A percentile compares a stretch with the other conserved stretches of the same genome.
Conservation (phyloP, 2,113 vertebrate genomes). For the Notarius lentiginosus region DNA sequence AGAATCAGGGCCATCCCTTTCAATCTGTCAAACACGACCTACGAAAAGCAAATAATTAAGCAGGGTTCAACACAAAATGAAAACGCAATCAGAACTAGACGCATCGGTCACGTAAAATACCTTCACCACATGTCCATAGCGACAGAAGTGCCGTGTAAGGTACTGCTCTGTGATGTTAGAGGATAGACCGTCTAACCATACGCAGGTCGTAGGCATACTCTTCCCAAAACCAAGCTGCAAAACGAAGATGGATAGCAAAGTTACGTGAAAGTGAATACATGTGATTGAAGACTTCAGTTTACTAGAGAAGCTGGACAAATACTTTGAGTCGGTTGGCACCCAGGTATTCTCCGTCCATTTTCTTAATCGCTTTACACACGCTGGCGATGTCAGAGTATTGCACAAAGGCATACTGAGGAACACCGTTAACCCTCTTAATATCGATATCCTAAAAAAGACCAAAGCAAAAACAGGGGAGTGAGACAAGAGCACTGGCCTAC, state of each 20-base stretch:
- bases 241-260: background rate
- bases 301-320: background rate
- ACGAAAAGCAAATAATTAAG: conserved; percentile 28
- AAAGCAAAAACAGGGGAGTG: background rate
- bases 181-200: conserved; percentile 96
- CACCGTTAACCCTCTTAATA: conserved; percentile 96
- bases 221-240: conserved; percentile 97
- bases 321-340: conserved; percentile 98
- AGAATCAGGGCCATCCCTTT: conserved; percentile 98
- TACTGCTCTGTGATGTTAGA: conserved; percentile 95
- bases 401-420: conserved; percentile 95
- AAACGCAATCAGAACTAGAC: background rate
- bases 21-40: conserved; percentile 97
- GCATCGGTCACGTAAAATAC: conserved; percentile 59
- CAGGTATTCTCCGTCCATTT: conserved; percentile 98
- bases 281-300: background rate
- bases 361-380: conserved; percentile 99
- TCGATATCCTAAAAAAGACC: conserved; percentile 85
- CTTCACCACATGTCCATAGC: conserved; percentile 95
- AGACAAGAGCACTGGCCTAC: background rate
- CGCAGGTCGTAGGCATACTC: conserved; percentile 98
- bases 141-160: conserved; percentile 94
- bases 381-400: conserved; percentile 98
- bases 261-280: background rate
- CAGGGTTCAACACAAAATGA: background rate